Evolutionary conservation across 2,113 vertebrate genomes (phyloP).

Genomic region (Sciurus niger): DNA sequence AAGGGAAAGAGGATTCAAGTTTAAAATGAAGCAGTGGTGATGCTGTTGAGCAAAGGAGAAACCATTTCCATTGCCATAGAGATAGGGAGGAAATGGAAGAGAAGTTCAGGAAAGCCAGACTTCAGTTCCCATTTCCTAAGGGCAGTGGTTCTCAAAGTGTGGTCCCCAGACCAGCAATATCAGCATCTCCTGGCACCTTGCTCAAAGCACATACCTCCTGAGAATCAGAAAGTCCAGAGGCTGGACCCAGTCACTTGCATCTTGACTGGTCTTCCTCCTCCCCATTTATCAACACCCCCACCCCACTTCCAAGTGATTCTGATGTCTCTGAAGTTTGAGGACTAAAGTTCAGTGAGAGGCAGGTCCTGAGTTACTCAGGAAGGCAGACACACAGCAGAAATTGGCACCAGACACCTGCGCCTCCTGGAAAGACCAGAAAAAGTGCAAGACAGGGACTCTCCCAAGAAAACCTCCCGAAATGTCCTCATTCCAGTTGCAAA

Average conservation of each 20-base stretch:
- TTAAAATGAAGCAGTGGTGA: neutral
- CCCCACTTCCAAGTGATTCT: neutral
- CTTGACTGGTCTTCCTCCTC: too few species aligned
- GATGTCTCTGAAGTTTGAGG: neutral
- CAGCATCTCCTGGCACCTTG: neutral
- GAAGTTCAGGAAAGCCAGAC: neutral
- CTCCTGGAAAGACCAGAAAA: neutral
- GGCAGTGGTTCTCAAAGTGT: neutral
- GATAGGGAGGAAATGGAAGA: neutral
- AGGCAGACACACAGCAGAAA: neutral
- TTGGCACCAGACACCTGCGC: neutral
- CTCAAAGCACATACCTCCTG: neutral
- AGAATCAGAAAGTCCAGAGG: neutral
- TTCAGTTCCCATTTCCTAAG: neutral
- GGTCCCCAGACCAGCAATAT: neutral
- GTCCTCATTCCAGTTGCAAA: neutral
- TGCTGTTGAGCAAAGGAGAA: slow-evolving; percentile 3
- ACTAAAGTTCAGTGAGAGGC: neutral
- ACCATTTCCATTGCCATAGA: neutral
- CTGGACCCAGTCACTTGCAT: neutral
- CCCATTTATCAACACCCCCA: rapidly evolving
- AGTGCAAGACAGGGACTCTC: neutral
- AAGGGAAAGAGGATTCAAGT: neutral
- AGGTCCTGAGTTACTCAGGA: neutral
- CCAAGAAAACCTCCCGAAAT: neutral